Evolutionary conservation across 2,113 vertebrate genomes (phyloP).

Genomic region (Otocyon megalotis): DNA sequence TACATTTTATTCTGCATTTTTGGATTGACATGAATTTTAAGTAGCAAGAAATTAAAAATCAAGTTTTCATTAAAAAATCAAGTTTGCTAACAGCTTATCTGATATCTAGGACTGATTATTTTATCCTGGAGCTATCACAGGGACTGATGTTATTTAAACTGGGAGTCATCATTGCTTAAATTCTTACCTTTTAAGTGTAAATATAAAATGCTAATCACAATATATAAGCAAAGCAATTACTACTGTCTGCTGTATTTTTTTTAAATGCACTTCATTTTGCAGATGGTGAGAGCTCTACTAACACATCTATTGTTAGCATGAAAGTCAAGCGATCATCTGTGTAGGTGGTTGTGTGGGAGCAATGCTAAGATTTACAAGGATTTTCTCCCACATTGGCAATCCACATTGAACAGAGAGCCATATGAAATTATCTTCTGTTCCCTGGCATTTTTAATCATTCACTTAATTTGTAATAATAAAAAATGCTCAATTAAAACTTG

Average conservation of each 20-base stretch:
- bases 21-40: slow-evolving; percentile 11
- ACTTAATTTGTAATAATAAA: slow-evolving; percentile 84
- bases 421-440: slow-evolving; percentile 86
- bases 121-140: not conserved
- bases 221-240: slow-evolving; percentile 79
- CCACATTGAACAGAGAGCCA: slow-evolving; percentile 84
- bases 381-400: slow-evolving; percentile 87
- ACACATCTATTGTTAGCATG: slow-evolving; percentile 89
- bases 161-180: not conserved
- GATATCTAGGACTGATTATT: slow-evolving; percentile 38
- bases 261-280: slow-evolving; percentile 86
- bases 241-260: slow-evolving; percentile 82
- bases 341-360: slow-evolving; percentile 89
- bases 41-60: slow-evolving; percentile 32
- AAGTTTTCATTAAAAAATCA: not conserved
- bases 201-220: slow-evolving; percentile 75
- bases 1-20: slow-evolving; percentile 19
- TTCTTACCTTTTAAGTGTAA: slow-evolving; percentile 70
- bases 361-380: slow-evolving; percentile 89
- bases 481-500: slow-evolving; percentile 81
- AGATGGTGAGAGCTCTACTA: slow-evolving; percentile 89
- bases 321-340: slow-evolving; percentile 89
- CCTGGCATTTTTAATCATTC: slow-evolving; percentile 85
- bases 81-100: slow-evolving; percentile 27
- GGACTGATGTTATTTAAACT: slow-evolving; percentile 65